Evolutionary conservation across 2,797 vertebrate genomes (phyloP), one percentile per base, ranked within the genome.

Genomic region (Myotis daubentonii): DNA sequence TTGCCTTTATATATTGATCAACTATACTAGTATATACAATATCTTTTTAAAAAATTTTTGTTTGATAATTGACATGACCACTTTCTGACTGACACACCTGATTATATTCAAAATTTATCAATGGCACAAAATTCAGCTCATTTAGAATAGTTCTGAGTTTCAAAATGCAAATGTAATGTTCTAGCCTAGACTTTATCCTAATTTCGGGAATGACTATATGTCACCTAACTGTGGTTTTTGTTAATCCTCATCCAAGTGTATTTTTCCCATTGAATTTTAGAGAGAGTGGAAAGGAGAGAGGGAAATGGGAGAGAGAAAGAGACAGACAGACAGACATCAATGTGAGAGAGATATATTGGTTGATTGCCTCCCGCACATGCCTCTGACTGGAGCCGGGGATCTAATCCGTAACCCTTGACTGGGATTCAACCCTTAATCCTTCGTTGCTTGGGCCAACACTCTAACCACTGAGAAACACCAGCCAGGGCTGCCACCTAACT

Each of bases 91-190:
- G 13, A 51, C 1, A 79, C 1, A 30, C 7, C 53, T 47, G 49
- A 57, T 75, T 44, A 95, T 20, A 3, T 91, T 79, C 44, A 94
- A 75, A 91, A 93, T 38, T 72, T 81, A 80, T 65, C 74, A 55
- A 47, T 75, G 30, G 15, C 62, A 60, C 78, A 74, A 88, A 89
- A 62, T 20, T 86, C 55, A 92, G 55, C 78, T 70, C 68, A 16
- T 80, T 95, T 87, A 88, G 23, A 87, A 60, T 74, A 51, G n/a
- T 60, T 81, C 38, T 87, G 91, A 79, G 28, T 80, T 79, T 95
- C 44, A 22, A 51, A 86, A 78, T 87, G 49, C 90, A 94, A 79
- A 89, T 65, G 23, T 60, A 19, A 2, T 78, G 15, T 57, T 71
- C 47, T 41, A 66, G 47, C 28, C 8, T 84, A 23, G 1, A 41